Conservation (phyloP, 2,113 vertebrate genomes). For the Seriola aureovittata region DNA sequence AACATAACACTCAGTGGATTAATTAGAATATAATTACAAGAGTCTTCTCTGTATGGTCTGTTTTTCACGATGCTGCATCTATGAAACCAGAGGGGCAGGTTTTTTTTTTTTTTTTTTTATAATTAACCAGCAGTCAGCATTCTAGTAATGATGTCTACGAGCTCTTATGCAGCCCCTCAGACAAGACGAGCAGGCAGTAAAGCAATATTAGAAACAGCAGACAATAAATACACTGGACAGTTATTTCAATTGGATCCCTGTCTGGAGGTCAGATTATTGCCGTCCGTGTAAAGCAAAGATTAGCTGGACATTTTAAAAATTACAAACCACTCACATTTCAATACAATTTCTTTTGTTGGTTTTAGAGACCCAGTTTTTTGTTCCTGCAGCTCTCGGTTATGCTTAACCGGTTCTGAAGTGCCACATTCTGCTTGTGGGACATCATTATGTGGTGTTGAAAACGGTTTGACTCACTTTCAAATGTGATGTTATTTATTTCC, state of each 20-base stretch:
- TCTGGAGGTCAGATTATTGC: slow-evolving; percentile 15
- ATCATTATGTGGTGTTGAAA: slow-evolving; percentile 5
- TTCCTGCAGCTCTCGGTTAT: background rate
- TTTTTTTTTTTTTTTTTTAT: background rate
- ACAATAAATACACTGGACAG: background rate
- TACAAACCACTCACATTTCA: background rate
- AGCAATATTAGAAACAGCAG: slow-evolving; percentile 35
- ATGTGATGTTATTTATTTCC: background rate
- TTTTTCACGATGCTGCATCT: slow-evolving; percentile 7
- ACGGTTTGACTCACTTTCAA: slow-evolving; percentile 25
- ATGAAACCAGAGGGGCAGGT: background rate
- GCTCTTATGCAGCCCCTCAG: slow-evolving; percentile 9
- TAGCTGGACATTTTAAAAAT: background rate
- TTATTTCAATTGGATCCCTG: slow-evolving; percentile 20
- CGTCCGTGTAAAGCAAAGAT: slow-evolving; percentile 8
- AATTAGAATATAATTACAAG: slow-evolving; percentile 8
- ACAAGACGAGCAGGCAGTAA: background rate
- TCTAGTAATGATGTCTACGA: slow-evolving; percentile 33
- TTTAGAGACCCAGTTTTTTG: background rate
- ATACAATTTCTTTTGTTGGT: background rate
- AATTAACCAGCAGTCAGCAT: slow-evolving; percentile 38
- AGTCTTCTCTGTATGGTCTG: background rate
- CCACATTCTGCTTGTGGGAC: background rate
- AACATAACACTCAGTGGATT: background rate
- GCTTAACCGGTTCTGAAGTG: slow-evolving; percentile 7